Percentiles rank a stretch among this genome's conserved stretches.
These are phyloP conservation scores for Copsychus sechellarum DNA, from an alignment of 2,113 vertebrate genomes.

Conservation along the genomic window DNA sequence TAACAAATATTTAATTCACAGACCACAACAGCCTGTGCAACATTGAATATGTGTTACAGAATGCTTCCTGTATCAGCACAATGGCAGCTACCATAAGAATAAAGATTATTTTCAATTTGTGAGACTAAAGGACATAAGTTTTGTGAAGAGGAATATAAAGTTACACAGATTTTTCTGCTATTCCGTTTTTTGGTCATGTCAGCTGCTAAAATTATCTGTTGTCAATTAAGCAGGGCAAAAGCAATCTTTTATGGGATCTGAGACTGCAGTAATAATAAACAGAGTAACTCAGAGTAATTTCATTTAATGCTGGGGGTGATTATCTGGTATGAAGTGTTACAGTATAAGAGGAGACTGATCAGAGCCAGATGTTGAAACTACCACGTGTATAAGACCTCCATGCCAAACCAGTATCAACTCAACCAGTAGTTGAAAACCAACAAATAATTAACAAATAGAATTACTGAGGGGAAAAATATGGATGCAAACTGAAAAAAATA, in stretches of 20 bases:
- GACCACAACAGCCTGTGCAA: neutral
- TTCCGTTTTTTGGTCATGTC: neutral
- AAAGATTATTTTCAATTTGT: neutral
- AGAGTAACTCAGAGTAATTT: neutral
- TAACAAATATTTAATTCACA: neutral
- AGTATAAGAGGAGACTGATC: neutral
- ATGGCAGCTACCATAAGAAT: neutral
- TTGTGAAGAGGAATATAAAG: neutral
- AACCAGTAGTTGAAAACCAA: neutral
- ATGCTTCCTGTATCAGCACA: neutral
- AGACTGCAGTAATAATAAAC: neutral
- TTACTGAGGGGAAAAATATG: neutral
- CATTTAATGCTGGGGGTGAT: neutral
- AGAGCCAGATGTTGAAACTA: neutral
- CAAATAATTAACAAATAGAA: neutral
- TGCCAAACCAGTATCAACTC: neutral
- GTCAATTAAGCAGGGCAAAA: neutral
- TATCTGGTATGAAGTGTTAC: neutral
- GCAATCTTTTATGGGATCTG: rapidly evolving
- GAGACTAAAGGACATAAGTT: neutral
- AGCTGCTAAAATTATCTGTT: neutral
- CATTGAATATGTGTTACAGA: neutral
- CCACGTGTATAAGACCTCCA: neutral
- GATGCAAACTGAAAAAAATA: neutral
- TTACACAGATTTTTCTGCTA: neutral